Conservation (phyloP, 1,140 invertebrate genomes). For the Rhynchophorus ferrugineus region DNA sequence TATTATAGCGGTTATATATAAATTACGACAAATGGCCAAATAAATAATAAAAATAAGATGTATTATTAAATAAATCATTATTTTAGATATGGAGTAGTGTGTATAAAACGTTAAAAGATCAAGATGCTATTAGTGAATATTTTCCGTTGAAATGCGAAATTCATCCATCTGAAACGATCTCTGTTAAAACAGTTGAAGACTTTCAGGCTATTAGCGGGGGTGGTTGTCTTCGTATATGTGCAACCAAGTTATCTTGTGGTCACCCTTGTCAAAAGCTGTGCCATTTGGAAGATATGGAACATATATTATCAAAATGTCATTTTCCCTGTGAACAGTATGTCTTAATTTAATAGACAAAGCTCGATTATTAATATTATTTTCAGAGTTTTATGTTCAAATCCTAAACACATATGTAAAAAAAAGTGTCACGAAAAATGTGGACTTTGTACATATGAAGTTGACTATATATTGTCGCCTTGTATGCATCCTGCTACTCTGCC, state of each 20-base stretch:
- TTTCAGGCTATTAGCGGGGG: conserved; percentile 46
- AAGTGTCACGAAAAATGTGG: conserved; percentile 43
- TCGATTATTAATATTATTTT: conserved; percentile 1
- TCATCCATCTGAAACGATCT: conserved; percentile 39
- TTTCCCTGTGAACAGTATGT: conserved; percentile 37
- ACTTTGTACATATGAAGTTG: conserved; percentile 40
- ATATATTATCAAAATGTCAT: conserved; percentile 41
- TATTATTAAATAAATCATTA: too few species aligned
- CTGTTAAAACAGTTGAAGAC: conserved; percentile 34
- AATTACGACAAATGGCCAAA: too few species aligned
- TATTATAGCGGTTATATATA: too few species aligned
- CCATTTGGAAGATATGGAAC: conserved; percentile 45
- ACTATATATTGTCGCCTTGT: conserved; percentile 41
- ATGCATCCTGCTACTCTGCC: conserved; percentile 39
- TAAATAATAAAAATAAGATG: too few species aligned
- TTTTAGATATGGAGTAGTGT: conserved; percentile 48
- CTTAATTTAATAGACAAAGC: not conserved
- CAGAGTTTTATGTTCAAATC: conserved; percentile 41
- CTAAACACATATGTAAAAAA: conserved; percentile 43
- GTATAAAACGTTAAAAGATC: conserved; percentile 39
- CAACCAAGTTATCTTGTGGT: conserved; percentile 42
- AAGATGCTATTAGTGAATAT: conserved; percentile 40
- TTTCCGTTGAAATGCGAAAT: conserved; percentile 45
- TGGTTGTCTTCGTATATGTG: conserved; percentile 44
- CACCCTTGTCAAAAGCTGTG: conserved; percentile 50